Evolutionary conservation across 2,797 vertebrate genomes (phyloP).

Genomic region (Trachops cirrhosus): DNA sequence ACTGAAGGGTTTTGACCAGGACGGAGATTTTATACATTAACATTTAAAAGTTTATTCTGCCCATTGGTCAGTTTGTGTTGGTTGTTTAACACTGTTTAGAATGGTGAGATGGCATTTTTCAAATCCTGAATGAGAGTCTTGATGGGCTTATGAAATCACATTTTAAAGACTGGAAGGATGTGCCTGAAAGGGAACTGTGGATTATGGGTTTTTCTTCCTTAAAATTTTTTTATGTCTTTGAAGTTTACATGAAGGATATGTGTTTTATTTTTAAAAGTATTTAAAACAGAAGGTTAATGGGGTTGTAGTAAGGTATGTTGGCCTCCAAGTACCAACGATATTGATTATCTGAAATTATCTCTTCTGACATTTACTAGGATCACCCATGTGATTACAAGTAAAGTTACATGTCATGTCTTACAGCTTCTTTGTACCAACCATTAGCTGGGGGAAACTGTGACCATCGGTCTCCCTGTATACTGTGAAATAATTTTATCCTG

Average conservation of each 20-base stretch:
- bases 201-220: not conserved
- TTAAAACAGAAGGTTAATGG: slow-evolving; percentile 20
- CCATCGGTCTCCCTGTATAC: not conserved
- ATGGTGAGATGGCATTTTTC: not conserved
- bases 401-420: not conserved
- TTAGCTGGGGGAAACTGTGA: not conserved
- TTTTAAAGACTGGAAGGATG: not conserved
- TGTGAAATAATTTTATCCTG: slow-evolving; percentile 28
- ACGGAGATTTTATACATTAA: not conserved
- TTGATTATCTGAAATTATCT: not conserved
- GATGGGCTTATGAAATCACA: not conserved
- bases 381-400: not conserved
- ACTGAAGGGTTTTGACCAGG: not conserved
- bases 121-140: slow-evolving; percentile 20
- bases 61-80: not conserved
- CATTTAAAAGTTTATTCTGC: slow-evolving; percentile 10
- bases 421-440: not conserved
- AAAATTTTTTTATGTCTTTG: not conserved
- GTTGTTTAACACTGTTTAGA: slow-evolving; percentile 10
- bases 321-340: not conserved
- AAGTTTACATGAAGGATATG: slow-evolving; percentile 20
- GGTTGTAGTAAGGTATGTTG: slow-evolving; percentile 14
- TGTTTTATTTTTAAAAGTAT: not conserved
- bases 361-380: not conserved
- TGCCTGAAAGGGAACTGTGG: not conserved